These are phyloP conservation scores for Fulica atra DNA, from an alignment of 2,113 vertebrate genomes.

Conservation along the genomic window DNA sequence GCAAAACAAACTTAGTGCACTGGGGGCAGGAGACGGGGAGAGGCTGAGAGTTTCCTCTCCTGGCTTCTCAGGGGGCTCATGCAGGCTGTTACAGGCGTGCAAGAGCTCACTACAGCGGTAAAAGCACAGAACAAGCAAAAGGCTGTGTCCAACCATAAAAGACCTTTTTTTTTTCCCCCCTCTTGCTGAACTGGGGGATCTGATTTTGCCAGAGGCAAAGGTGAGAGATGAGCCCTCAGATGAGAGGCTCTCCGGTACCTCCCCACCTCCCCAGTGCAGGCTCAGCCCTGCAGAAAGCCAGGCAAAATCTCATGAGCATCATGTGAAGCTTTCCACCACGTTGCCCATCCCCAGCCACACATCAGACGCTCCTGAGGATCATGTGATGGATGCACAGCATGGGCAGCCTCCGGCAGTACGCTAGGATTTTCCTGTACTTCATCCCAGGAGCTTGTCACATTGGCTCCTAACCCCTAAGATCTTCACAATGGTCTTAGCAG, in stretches of 20 bases:
- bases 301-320: constrained; percentile 41
- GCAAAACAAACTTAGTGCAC: neutral
- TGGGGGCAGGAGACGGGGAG: neutral
- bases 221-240: neutral
- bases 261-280: neutral
- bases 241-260: neutral
- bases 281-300: neutral
- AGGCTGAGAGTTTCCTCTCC: neutral
- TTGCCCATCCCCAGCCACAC: neutral
- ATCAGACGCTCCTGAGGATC: constrained; percentile 26
- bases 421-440: constrained; percentile 15
- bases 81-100: neutral
- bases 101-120: neutral
- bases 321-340: constrained; percentile 43
- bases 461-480: neutral
- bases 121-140: neutral
- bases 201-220: neutral
- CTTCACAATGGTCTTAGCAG: neutral
- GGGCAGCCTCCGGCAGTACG: neutral
- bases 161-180: neutral
- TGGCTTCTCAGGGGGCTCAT: neutral
- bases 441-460: neutral
- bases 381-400: constrained; percentile 34
- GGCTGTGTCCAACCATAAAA: neutral
- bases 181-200: neutral